Percentiles rank a stretch among this genome's conserved stretches.
Evolutionary conservation across 2,888 invertebrate genomes (phyloP).

Genomic region (Xestia xanthographa): DNA sequence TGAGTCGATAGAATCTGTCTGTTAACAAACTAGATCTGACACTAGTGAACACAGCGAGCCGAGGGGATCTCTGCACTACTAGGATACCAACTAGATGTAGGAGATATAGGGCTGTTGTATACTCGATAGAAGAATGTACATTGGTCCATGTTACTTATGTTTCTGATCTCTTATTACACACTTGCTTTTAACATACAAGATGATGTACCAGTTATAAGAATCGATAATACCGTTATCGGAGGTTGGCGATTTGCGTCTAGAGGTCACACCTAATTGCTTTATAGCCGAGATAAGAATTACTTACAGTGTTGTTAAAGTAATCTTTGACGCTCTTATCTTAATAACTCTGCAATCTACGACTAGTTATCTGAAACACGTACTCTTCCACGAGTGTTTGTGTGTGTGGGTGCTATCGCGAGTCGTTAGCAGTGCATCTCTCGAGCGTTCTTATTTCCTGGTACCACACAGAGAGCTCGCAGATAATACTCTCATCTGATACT

Average conservation of each 20-base stretch:
- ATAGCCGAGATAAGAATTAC: not conserved
- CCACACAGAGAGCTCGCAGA: not conserved
- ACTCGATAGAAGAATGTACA: not conserved
- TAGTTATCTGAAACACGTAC: not conserved
- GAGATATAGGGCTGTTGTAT: not conserved
- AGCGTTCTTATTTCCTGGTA: slow-evolving; percentile 45
- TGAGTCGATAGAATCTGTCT: slow-evolving; percentile 12
- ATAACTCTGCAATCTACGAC: not conserved
- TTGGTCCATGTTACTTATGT: not conserved
- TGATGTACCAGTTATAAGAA: not conserved
- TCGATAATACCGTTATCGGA: not conserved
- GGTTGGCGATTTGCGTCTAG: not conserved
- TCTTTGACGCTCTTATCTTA: not conserved
- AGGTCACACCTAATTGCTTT: not conserved
- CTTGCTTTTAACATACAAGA: not conserved
- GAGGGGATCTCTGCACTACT: not conserved
- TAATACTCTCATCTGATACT: slow-evolving; percentile 29
- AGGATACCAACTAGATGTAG: not conserved
- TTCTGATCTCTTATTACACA: not conserved
- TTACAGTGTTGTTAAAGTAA: not conserved
- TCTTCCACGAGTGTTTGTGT: not conserved
- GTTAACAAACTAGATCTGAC: slow-evolving; percentile 22
- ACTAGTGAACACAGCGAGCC: slow-evolving; percentile 3
- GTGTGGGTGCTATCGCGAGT: slow-evolving; percentile 12
- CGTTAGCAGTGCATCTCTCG: slow-evolving; percentile 40